Evolutionary conservation across 2,113 vertebrate genomes (phyloP), one percentile per base, ranked within the genome.

Genomic region (Oncorhynchus keta): DNA sequence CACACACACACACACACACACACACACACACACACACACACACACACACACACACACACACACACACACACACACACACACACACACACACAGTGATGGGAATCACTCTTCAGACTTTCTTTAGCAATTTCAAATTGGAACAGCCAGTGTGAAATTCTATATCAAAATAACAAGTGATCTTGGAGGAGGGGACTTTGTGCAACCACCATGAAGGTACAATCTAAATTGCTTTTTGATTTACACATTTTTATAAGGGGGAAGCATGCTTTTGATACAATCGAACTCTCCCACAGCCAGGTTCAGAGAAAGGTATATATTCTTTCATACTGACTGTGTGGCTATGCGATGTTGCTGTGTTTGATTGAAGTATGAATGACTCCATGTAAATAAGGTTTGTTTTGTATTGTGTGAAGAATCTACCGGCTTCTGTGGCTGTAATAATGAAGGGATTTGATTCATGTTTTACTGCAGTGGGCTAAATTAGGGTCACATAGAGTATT

Each of bases 161-260:
- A 78, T 86, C 35, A 86, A 83, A 81, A 76, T 48, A 82, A 75
- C 70, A 75, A 80, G 22, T 59, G 68, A 79, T 83, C 71, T 68
- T 67, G 28, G n/a, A 70, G 51, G 70, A 68, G 20, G 35, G 26
- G 64, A 62, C 22, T 64, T 69, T 62, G 22, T 66, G 71, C 20
- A 73, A 45, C 28, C 64, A 55, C 18, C 76, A 26, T 61, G 61
- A 5, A 9, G 49, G 76, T 70, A 72, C 69, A 68, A 68, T 85
- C 62, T 72, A 74, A 82, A 84, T 66, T 71, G 75, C 24, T 79
- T 85, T 82, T 79, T 82, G 61, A 82, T 84, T 82, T 67, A 70
- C 67, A 67, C 78, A 57, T 45, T 11, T 80, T 81, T 71, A 55
- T 45, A 70, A 69, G 69, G 68, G 64, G 1, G 11, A 14, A 18